Conservation (phyloP, 2,113 vertebrate species). For the Morone saxatilis region DNA sequence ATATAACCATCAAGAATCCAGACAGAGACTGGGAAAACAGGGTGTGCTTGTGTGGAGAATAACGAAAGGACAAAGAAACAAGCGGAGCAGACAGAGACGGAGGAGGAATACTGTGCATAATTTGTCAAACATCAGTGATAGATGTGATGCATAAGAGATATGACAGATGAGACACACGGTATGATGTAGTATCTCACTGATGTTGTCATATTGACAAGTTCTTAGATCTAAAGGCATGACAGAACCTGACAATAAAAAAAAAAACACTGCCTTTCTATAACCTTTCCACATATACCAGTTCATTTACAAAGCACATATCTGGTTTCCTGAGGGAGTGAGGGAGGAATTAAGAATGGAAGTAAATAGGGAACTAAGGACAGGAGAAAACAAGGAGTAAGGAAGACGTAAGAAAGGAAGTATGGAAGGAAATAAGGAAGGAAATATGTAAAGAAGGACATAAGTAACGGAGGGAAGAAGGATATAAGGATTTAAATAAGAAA, state of each 20-base stretch:
- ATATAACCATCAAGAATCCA: background rate
- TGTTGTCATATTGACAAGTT: slow-evolving; percentile 20
- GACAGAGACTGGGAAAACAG: background rate
- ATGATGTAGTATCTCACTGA: slow-evolving; percentile 1
- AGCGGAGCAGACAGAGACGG: slow-evolving; percentile 6
- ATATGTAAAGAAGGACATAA: background rate
- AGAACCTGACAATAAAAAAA: background rate
- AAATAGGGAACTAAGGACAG: background rate
- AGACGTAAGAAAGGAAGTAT: background rate
- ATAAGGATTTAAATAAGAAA: background rate
- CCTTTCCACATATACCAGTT: background rate
- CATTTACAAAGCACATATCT: background rate
- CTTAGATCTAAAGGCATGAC: slow-evolving; percentile 1
- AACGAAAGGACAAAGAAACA: slow-evolving; percentile 22
- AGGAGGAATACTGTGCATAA: background rate
- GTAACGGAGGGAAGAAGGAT: background rate
- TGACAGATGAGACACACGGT: slow-evolving; percentile 10
- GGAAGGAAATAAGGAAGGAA: too few relatives aligned
- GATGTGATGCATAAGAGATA: slow-evolving; percentile 18
- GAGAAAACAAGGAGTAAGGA: background rate
- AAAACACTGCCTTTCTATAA: background rate
- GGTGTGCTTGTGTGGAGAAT: background rate
- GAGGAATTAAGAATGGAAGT: too few relatives aligned
- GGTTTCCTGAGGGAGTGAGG: too few relatives aligned
- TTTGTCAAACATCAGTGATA: slow-evolving; percentile 31